A percentile compares a stretch with the other conserved stretches of the same genome.
These are phyloP conservation scores for Chrysodeixis includens DNA, from an alignment of 2,888 invertebrate species.

Conservation along the genomic window DNA sequence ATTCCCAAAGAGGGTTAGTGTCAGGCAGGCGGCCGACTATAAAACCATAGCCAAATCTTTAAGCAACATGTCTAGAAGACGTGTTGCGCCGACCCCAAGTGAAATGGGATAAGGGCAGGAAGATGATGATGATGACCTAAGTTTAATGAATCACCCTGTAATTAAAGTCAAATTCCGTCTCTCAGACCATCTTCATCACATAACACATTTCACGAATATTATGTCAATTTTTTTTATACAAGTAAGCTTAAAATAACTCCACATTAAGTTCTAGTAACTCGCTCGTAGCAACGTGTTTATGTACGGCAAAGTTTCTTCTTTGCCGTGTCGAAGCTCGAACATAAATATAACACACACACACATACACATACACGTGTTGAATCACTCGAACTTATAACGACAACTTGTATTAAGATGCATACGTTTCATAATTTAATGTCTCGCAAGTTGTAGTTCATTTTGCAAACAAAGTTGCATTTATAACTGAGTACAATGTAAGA, in stretches of 20 bases:
- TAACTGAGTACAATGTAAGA: no score
- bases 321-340: constrained; percentile 25
- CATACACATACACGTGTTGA: constrained; percentile 5
- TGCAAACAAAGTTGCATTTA: neutral
- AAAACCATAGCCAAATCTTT: no score
- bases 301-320: constrained; percentile 41
- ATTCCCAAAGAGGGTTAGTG: no score
- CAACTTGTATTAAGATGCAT: constrained; percentile 6
- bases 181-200: neutral
- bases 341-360: constrained; percentile 27
- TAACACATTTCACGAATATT: neutral
- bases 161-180: no score
- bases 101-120: no score
- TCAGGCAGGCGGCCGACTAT: no score
- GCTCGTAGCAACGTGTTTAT: constrained; percentile 29
- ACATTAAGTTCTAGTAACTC: constrained; percentile 16
- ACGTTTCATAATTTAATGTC: constrained; percentile 9
- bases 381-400: constrained; percentile 34
- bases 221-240: neutral
- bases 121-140: no score
- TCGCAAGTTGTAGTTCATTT: neutral
- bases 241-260: neutral
- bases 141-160: no score
- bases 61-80: no score
- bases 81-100: no score